Base-by-base conservation (phyloP, 1,140 invertebrate genomes). In the Pygmarrhopalites habei region DNA sequence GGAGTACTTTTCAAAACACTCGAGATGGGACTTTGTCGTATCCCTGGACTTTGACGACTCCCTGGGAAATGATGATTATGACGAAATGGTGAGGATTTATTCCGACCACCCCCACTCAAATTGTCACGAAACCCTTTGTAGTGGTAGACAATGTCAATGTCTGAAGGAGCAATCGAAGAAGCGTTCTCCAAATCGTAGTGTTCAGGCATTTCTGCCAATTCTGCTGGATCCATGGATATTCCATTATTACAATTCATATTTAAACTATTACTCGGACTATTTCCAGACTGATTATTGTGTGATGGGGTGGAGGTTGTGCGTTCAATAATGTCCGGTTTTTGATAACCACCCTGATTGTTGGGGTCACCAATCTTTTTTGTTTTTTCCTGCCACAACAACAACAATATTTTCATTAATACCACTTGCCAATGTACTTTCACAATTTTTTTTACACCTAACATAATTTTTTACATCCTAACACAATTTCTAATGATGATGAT, bases 161-260 rank as follows among this genome's bases (percentile, higher is more conserved):
- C 95, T 14, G 92, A 95, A 0, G 95, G 93, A 1, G 95, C 95
- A 67, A 98, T 96, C 0, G 91, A 95, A 74, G 92, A 95, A 1
- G 93, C 92, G 77, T 97, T 97, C 76, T 98, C 94, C 57, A 98
- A 77, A 75, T 98, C 94, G 72, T 98, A 97, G 74, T 95, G 93
- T 74, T 97, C 94, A 0, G 92, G 92, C 67, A 89, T 82, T 74
- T 95, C 92, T 0, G 87, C 86, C 73, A 73, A 56, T 15, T 70
- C 67, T n/a, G n/a, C n/a, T 10, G 66, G 70, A 39, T 76, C 75
- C 51, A 71, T 60, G 3, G 72, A 72, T 10, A 72, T 68, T 19
- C 62, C 56, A 41, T 64, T 53, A 12, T 53, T 41, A 10, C 7
- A 2, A 17, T 51, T 25, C 35, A 66, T 41, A 29, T 60, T 57